Conservation (phyloP, 2,797 vertebrate species). For the Danio aesculapii region DNA sequence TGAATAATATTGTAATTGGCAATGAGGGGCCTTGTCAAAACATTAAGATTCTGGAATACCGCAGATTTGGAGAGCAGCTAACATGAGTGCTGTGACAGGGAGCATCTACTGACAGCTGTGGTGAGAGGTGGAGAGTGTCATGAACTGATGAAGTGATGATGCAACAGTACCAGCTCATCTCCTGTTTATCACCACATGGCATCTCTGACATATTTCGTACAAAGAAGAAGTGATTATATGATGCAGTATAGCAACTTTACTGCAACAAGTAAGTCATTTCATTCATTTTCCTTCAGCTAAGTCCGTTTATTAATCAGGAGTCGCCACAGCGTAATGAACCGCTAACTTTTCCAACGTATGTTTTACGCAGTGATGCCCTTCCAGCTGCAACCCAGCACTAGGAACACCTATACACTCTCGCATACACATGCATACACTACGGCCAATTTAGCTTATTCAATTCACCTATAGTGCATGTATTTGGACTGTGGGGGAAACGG, state of each 20-base stretch:
- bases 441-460: too few species aligned
- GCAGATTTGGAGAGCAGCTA: background rate
- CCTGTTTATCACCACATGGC: constrained; percentile 17
- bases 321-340: too few species aligned
- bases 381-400: too few species aligned
- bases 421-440: too few species aligned
- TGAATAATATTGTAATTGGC: background rate
- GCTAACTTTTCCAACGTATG: too few species aligned
- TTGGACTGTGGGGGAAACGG: too few species aligned
- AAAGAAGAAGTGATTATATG: background rate
- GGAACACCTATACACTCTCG: too few species aligned
- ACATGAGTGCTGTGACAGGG: background rate
- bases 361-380: too few species aligned
- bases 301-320: too few species aligned
- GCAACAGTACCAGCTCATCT: constrained; percentile 7
- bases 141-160: constrained; percentile 8
- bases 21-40: background rate
- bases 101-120: constrained; percentile 33
- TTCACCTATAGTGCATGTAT: too few species aligned
- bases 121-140: constrained; percentile 25
- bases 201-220: background rate
- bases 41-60: background rate
- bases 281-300: too few species aligned
- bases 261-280: background rate
- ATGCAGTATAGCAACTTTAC: background rate